Base-by-base conservation (phyloP, 2,113 vertebrate genomes). In the Vulpes ferrilata region DNA sequence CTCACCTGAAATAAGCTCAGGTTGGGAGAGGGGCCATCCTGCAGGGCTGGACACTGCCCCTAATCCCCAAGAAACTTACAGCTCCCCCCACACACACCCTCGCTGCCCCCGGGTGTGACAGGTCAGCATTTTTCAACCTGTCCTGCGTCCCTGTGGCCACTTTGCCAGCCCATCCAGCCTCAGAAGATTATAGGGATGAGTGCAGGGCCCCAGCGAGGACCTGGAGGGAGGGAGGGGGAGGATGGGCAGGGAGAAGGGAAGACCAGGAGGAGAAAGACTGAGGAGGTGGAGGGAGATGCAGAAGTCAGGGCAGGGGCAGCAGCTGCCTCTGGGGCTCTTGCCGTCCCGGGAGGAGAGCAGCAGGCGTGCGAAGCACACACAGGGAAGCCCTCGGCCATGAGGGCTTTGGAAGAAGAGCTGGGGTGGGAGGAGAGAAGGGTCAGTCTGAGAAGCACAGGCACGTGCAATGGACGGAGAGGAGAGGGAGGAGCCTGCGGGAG, bases 1-100 rank as follows among this genome's bases (percentile, higher is more conserved):
- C 78, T 96, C 78, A 88, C 60, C 67, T 12, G 7, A 89, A 92
- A 62, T 35, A 76, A 95, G 89, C 84, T 96, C 17, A 79, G 23
- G 4, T 64, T 79, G 74, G 55, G 48, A 95, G 55, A 95, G 84
- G 89, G 84, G 27, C 78, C 84, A 43, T 73, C 38, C 88, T 67
- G 11, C 96, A 78, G 59, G 51, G 93, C 35, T 87, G 88, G 76
- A 87, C 88, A 60, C 82, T 79, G n/a, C 51, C 79, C 38, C 69
- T 92, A 89, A 92, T 95, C 84, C 83, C 38, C 2, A 1, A 79
- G 38, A 65, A 10, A 76, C 19, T 64, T 55, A n/a, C 2, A 20
- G 32, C n/a, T 6, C 57, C 23, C 51, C 35, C 30, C 65, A 64
- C 65, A 43, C 43, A 43, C 30, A 67, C 30, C 65, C 2, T 16